Evolutionary conservation across 1,140 invertebrate genomes (phyloP), one percentile per base, ranked within the genome.

Genomic region (Drosophila parabipectinata): DNA sequence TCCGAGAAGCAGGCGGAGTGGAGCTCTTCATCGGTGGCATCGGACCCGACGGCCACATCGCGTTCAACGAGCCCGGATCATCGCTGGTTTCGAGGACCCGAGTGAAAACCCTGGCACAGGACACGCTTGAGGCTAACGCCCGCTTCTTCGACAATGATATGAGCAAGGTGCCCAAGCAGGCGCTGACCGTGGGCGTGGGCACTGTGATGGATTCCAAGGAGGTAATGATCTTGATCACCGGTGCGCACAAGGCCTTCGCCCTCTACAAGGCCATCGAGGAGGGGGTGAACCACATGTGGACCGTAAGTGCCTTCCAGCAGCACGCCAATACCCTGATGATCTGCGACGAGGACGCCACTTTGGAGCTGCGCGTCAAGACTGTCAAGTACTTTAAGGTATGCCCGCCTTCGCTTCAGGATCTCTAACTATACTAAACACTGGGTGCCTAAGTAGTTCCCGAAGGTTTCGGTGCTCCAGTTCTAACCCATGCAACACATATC

Each of bases 241-340:
- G 99, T n/a, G 95, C 96, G 28, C 97, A 99, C 92, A 99, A 99
- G 93, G 95, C 99, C 4, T 97, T 98, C 91, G 99, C 99, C 50
- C 94, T 99, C 41, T 97, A 99, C 91, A 98, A 98, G 93, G 98
- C 98, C 2, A 97, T 99, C 59, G 98, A 99, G 63, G 90, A 91
- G 69, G 99, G 99, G 45, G 95, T 99, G 3, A 99, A 98, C 93
- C 99, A 99, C 93, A 99, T 99, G 99, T 99, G 99, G 98, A 99
- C 99, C 0, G 98, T 99, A 21, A 99, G 98, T 18, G 98, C 98
- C 28, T 99, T 99, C 93, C 99, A 99, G 92, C 97, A 98, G 92
- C 98, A 99, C 93, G 95, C 96, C 39, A 95, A 95, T 74, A 96
- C 97, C 4, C 94, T 99, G 15, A 98, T 99, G 93, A 93, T 99